Evolutionary conservation across 2,797 vertebrate species (phyloP).

Genomic region (Acipenser oxyrinchus): DNA sequence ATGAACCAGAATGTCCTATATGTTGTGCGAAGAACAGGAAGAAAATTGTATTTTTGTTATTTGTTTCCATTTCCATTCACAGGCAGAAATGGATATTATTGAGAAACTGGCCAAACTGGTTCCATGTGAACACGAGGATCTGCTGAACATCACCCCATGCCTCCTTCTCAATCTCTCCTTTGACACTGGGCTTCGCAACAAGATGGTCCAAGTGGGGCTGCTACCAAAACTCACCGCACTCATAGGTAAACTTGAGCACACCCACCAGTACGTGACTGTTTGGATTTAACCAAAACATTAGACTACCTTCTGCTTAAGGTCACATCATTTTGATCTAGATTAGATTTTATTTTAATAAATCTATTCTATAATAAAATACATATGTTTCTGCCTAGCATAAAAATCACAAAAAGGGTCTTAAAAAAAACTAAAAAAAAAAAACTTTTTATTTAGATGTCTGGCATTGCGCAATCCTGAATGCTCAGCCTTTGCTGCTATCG

Average conservation of each 20-base stretch:
- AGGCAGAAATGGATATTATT: slow-evolving; percentile 78
- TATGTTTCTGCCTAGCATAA: background rate
- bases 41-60: slow-evolving; percentile 5
- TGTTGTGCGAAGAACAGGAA: slow-evolving; percentile 6
- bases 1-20: slow-evolving; percentile 8
- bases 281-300: too few species aligned
- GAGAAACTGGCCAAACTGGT: slow-evolving; percentile 83
- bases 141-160: slow-evolving; percentile 72
- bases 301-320: too few species aligned
- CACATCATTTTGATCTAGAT: too few species aligned
- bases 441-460: too few species aligned
- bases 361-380: background rate
- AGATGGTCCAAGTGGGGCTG: slow-evolving; percentile 85
- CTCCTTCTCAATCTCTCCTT: slow-evolving; percentile 87
- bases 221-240: slow-evolving; percentile 77
- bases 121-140: slow-evolving; percentile 75
- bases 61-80: slow-evolving; percentile 6
- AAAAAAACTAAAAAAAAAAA: background rate
- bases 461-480: too few species aligned
- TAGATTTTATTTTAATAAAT: background rate
- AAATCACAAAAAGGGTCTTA: background rate
- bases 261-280: too few species aligned
- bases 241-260: slow-evolving; percentile 56
- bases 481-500: too few species aligned
- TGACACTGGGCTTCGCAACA: slow-evolving; percentile 76